Evolutionary conservation across 2,797 vertebrate genomes (phyloP).

Genomic region (Phrynocephalus guinanensis): DNA sequence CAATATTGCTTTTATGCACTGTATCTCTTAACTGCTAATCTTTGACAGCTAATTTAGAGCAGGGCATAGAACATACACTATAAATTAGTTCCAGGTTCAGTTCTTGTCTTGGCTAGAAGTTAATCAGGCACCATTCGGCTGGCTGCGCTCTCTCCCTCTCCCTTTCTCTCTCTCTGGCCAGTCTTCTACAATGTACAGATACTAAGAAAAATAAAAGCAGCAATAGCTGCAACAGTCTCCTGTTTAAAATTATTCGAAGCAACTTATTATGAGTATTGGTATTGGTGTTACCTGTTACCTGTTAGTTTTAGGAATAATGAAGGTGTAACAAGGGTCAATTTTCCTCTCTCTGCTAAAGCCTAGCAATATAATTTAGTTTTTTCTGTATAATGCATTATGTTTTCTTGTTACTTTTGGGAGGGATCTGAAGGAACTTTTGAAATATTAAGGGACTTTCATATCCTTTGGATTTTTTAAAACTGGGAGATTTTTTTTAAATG

Average conservation of each 20-base stretch:
- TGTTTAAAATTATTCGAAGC: not conserved
- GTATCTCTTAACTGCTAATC: not conserved
- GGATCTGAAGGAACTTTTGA: not conserved
- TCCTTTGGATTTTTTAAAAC: not conserved
- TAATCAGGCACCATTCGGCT: not conserved
- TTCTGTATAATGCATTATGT: too few relatives aligned
- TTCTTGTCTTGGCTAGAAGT: not conserved
- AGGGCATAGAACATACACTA: not conserved
- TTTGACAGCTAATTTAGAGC: not conserved
- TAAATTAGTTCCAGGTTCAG: not conserved
- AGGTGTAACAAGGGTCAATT: not conserved
- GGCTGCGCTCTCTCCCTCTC: not conserved
- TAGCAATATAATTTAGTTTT: too few relatives aligned
- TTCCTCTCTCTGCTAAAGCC: too few relatives aligned
- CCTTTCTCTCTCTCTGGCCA: not conserved
- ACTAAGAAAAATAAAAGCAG: not conserved
- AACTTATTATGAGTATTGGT: not conserved
- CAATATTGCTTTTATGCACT: not conserved
- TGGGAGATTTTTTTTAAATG: not conserved
- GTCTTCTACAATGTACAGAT: not conserved
- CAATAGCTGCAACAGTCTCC: not conserved
- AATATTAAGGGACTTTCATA: not conserved
- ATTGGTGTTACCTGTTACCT: too few relatives aligned
- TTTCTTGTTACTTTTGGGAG: too few relatives aligned
- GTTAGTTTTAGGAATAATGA: not conserved